Base-by-base conservation (phyloP, 2,113 vertebrate species). In the Forbesichthys papilliferus region DNA sequence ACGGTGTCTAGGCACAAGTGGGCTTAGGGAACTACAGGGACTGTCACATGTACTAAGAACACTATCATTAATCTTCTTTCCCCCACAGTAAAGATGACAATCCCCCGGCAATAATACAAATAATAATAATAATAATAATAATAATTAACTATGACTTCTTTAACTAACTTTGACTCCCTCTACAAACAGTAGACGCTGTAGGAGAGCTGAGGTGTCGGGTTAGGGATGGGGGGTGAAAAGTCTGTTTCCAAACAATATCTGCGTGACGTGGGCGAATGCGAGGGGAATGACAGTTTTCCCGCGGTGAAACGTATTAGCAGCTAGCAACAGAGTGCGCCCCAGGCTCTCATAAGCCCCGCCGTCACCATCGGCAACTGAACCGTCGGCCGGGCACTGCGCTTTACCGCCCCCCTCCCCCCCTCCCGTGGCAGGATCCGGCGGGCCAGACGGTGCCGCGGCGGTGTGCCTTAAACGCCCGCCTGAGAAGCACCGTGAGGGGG, bases 381-480 rank as follows among this genome's bases (percentile, higher is more conserved):
- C 46, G 18, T 33, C 65, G 61, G 60, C 27, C 27, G 27, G 27
- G 27, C 14, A 0, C 55, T 64, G 27, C 27, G 27, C 70, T 78
- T 85, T 73, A 36, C 36, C 48, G 60, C 68, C 53, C 52, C 68
- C 52, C 68, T 55, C 64, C 27, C 61, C 69, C 42, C 47, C 64
- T 63, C 48, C 61, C 27, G 27, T 27, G 27, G 27, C 27, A 27
- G 27, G 80, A 80, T 79, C 66, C 64, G 77, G 36, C 36, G 62
- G 55, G 61, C 66, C 82, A 77, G 84, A 77, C 48, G 71, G 70
- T 66, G 56, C 61, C 71, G 75, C 46, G 64, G 63, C 78, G 74
- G 85, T 77, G 80, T 71, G 71, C 27, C 74, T 81, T 78, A 71
- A 72, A 68, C 75, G 74, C 74, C 74, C 83, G 74, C 70, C 71